phyloP scores from a whole-genome alignment of 2,888 invertebrate species.

The Gandaritis pyraliata region DNA sequence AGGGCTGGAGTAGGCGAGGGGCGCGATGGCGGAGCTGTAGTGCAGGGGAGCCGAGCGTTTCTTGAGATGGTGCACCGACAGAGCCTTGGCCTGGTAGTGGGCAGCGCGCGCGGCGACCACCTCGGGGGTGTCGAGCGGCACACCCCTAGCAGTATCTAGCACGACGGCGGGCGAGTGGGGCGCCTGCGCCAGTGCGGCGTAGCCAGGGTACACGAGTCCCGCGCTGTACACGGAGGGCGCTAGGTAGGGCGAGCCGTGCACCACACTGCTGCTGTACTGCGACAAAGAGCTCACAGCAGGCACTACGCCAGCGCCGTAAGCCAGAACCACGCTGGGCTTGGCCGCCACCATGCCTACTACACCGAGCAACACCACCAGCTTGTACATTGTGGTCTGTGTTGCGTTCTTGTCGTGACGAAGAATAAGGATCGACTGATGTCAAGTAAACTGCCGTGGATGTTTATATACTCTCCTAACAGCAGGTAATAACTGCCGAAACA shows the following conservation, averaged over 20 bases:
- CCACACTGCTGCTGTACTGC: constrained; percentile 61
- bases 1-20: constrained; percentile 47
- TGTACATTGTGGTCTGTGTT: constrained; percentile 81
- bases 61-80: constrained; percentile 70
- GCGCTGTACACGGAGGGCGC: constrained; percentile 50
- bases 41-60: constrained; percentile 64
- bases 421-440: constrained; percentile 73
- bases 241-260: constrained; percentile 57
- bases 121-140: constrained; percentile 78
- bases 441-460: constrained; percentile 52
- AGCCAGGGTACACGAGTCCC: constrained; percentile 43
- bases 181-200: constrained; percentile 58
- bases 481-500: constrained; percentile 56
- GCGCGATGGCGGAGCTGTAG: constrained; percentile 49
- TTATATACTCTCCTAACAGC: constrained; percentile 64
- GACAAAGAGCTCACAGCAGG: constrained; percentile 59
- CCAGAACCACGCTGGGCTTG: constrained; percentile 66
- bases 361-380: constrained; percentile 86
- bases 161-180: constrained; percentile 76
- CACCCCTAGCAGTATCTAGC: constrained; percentile 72
- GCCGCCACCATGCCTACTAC: constrained; percentile 84
- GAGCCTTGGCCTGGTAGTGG: constrained; percentile 76
- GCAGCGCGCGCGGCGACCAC: constrained; percentile 78
- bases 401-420: constrained; percentile 59
- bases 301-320: constrained; percentile 55